Evolutionary conservation across 2,888 invertebrate genomes (phyloP), one percentile per base, ranked within the genome.

Genomic region (Aleiodes leptofemur): DNA sequence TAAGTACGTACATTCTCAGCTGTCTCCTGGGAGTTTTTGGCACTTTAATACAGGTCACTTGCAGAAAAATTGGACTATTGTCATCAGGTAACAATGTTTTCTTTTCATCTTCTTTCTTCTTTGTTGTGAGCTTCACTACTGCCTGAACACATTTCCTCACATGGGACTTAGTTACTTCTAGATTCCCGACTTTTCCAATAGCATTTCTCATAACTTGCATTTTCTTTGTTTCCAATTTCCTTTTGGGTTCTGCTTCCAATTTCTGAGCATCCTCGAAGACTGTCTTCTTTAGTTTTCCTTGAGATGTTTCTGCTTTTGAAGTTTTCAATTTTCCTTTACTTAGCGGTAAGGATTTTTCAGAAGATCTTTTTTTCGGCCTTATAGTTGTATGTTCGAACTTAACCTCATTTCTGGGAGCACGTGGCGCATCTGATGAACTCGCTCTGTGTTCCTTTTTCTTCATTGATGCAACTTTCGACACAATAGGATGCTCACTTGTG

Each of bases 21-120:
- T 93, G 92, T 73, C 93, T 92, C 73, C 90, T 91, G 2, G 92
- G 90, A 48, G 90, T 90, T 78, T 91, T 92, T 38, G 94, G 92
- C 72, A 95, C 92, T 90, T 94, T 95, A 51, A 94, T 92, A 76
- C 92, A 91, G 34, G 90, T 90, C 31, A 94, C 89, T 89, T 93
- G 92, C 68, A 93, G 88, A 84, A 92, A 92, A 83, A 94, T 90
- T 11, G 92, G 91, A 74, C 90, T 89, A 14, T 77, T 78, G 79
- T 92, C 92, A 55, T 91, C 91, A 29, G 91, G 90, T 80, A 94
- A 92, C 56, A 94, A 83, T 43, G 82, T 83, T 53, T 90, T 90
- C 72, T 89, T 86, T 14, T 38, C 69, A 1, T 84, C 77, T 69
- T 88, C 84, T 1, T 86, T 82, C 66, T 86, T 84, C 68, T 87